These are phyloP conservation scores for Coryphaenoides rupestris DNA, from an alignment of 2,113 vertebrate genomes.

Conservation along the genomic window DNA sequence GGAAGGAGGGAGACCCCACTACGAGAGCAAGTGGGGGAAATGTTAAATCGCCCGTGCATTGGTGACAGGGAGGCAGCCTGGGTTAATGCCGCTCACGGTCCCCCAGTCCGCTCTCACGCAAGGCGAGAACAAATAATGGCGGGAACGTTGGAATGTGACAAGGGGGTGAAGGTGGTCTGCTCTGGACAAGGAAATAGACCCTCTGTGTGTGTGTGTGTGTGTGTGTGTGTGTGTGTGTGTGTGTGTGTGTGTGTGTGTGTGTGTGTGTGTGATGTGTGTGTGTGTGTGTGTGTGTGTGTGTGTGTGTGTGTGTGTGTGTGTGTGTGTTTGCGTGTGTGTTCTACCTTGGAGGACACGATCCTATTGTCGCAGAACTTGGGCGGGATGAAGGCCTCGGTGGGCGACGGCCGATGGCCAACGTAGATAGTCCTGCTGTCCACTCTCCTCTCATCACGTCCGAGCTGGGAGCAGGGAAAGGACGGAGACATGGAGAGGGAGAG, in stretches of 20 bases:
- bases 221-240: neutral
- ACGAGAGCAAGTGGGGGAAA: conserved; percentile 25
- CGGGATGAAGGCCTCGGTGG: conserved; percentile 79
- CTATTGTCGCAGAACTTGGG: conserved; percentile 95
- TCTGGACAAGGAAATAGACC: too few species aligned
- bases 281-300: neutral
- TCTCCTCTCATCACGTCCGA: conserved; percentile 87
- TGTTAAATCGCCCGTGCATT: conserved; percentile 31
- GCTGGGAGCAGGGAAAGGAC: conserved; percentile 58
- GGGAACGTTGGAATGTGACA: neutral
- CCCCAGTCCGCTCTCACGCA: conserved; percentile 48
- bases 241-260: neutral
- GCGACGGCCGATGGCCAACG: conserved; percentile 77
- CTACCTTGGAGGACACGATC: conserved; percentile 97
- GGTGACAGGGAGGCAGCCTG: conserved; percentile 15
- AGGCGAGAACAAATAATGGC: conserved; percentile 50
- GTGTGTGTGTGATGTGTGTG: neutral
- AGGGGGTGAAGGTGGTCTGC: conserved; percentile 10
- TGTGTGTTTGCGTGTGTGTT: conserved; percentile 1
- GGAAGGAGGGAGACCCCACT: conserved; percentile 1
- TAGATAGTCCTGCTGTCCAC: conserved; percentile 88
- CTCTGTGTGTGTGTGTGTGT: neutral
- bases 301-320: neutral
- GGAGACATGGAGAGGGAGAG: neutral
- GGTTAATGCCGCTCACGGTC: conserved; percentile 49